Base-by-base conservation (phyloP, 1,140 invertebrate species). In the Dendrolimus punctatus region DNA sequence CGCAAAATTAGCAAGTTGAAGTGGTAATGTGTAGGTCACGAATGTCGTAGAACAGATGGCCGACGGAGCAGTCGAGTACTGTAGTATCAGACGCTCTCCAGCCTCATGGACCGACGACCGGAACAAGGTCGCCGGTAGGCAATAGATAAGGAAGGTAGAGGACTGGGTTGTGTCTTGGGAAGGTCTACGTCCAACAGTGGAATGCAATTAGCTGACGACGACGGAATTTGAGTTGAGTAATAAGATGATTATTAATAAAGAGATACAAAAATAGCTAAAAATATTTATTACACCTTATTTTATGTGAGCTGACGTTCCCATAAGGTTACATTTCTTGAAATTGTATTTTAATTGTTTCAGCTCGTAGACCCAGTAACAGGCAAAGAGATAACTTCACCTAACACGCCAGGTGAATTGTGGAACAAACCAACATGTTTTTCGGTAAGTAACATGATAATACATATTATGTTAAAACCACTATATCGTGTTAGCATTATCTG, bases 361-460 rank as follows among this genome's bases (percentile, higher is more conserved):
- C 45, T 71, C 7, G 60, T 71, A 2, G 58, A 71, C 51, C 38
- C 54, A 2, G 46, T 48, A n/a, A 66, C 56, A 0, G 41, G 57
- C 7, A 45, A 58, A 42, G 63, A 58, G 38, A 63, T 71, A 38
- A 55, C 36, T 7, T 42, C 58, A 47, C 62, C 65, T n/a, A 65
- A 68, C 37, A 46, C 42, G 7, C 39, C 52, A 0, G 68, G 68
- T 5, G 65, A 71, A 41, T n/a, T 69, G 5, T 66, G 55, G 58
- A 23, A 42, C 5, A 59, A 60, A 52, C 64, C 60, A 50, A 45
- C 49, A 6, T 10, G 41, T 6, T 66, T 69, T 40, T 39, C 53
- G 6, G 58, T 63, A 40, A 55, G 55, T 61, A 41, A 5, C 7
- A 37, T 6, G 3, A 23, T 23, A 23, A 23, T 23, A 23, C 3